Evolutionary conservation across 1,140 invertebrate genomes (phyloP).

Genomic region (Drosophila baimaii): DNA sequence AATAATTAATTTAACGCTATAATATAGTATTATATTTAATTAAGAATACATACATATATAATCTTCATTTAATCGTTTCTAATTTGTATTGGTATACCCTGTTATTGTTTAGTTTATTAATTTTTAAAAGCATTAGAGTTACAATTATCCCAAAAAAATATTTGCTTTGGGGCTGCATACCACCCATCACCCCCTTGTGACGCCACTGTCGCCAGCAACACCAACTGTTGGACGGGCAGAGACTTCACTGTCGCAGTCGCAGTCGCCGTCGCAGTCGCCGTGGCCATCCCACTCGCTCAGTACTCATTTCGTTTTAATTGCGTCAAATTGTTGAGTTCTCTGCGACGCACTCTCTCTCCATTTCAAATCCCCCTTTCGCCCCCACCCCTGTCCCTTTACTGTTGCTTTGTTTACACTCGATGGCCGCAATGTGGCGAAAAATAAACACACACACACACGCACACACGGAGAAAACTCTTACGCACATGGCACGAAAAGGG

Average conservation of each 20-base stretch:
- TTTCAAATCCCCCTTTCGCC: not conserved
- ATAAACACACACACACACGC: constrained; percentile 43
- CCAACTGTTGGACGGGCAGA: constrained; percentile 29
- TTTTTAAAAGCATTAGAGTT: not conserved
- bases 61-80: no score
- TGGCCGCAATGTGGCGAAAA: constrained; percentile 69
- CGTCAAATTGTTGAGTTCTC: constrained; percentile 56
- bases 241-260: no score
- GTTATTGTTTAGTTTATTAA: not conserved
- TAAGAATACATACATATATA: no score
- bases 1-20: not conserved
- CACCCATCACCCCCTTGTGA: not conserved
- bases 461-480: constrained; percentile 32
- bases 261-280: not conserved
- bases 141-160: not conserved
- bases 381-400: constrained; percentile 3
- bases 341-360: not conserved
- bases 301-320: constrained; percentile 57
- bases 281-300: constrained; percentile 17
- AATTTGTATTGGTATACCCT: no score
- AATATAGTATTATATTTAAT: no score
- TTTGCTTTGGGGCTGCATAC: not conserved
- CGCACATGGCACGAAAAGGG: constrained; percentile 44
- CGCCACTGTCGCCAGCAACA: constrained; percentile 33
- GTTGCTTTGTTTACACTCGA: constrained; percentile 53